Percentiles rank a stretch among this genome's conserved stretches.
Conservation (phyloP, 2,888 invertebrate species). For the Ametastegia equiseti region DNA sequence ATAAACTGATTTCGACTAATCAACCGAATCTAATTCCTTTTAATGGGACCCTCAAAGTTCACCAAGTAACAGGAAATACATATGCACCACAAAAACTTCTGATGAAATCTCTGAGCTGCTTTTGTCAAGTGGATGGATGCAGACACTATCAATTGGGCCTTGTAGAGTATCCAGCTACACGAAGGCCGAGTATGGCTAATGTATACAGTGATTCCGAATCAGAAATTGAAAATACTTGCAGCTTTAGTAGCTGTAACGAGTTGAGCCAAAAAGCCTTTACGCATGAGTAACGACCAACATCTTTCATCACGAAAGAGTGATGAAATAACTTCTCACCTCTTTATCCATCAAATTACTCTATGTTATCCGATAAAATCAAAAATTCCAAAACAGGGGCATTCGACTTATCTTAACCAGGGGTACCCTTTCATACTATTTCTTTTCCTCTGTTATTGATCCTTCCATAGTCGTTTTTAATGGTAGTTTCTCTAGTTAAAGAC, state of each 20-base stretch:
- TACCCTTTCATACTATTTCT: too few species aligned
- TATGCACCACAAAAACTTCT: slow-evolving; percentile 56
- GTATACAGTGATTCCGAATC: slow-evolving; percentile 47
- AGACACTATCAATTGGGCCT: slow-evolving; percentile 29
- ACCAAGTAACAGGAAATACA: slow-evolving; percentile 54
- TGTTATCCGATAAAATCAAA: too few species aligned
- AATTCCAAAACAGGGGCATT: too few species aligned
- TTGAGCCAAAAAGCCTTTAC: too few species aligned
- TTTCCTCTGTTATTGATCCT: too few species aligned
- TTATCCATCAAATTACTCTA: too few species aligned
- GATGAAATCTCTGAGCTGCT: slow-evolving; percentile 59
- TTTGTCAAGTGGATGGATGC: not conserved
- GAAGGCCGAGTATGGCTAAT: not conserved
- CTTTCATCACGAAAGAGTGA: too few species aligned
- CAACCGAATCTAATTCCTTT: not conserved
- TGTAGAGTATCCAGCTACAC: slow-evolving; percentile 8
- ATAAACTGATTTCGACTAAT: not conserved
- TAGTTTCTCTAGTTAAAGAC: not conserved
- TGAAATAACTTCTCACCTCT: too few species aligned
- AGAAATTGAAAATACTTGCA: not conserved
- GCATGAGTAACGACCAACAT: too few species aligned
- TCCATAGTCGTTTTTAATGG: too few species aligned
- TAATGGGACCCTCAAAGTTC: not conserved
- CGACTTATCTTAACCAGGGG: too few species aligned
- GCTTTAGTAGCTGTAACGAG: too few species aligned